Evolutionary conservation across 2,797 vertebrate genomes (phyloP).

Genomic region (Mareca penelope): DNA sequence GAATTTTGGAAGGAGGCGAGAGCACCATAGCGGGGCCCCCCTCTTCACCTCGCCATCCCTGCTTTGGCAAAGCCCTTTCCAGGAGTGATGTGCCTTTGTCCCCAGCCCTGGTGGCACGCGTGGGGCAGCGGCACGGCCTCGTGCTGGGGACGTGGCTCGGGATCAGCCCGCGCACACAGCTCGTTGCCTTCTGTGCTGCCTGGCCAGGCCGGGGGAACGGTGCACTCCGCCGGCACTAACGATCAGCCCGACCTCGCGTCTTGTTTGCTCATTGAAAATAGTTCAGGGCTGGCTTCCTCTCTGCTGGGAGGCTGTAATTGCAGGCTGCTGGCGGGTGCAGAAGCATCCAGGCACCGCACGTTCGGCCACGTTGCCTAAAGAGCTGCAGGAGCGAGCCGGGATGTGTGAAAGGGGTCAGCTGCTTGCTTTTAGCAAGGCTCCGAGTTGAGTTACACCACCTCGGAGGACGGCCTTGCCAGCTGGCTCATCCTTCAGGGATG

Average conservation of each 20-base stretch:
- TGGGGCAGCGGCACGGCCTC: rapidly evolving
- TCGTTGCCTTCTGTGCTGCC: rapidly evolving
- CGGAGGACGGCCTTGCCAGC: conserved; percentile 44
- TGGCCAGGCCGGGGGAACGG: rapidly evolving
- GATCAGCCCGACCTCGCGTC: neutral
- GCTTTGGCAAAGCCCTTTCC: neutral
- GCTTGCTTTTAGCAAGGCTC: neutral
- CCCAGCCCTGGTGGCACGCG: neutral
- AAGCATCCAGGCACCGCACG: neutral
- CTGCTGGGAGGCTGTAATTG: neutral
- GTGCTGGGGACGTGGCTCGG: rapidly evolving
- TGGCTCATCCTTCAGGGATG: conserved; percentile 59
- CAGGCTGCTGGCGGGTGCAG: rapidly evolving
- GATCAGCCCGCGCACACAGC: neutral
- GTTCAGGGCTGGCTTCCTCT: neutral
- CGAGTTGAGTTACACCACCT: conserved; percentile 16
- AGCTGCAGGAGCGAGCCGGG: neutral
- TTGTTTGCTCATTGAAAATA: neutral
- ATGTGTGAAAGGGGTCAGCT: conserved; percentile 47
- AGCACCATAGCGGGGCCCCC: rapidly evolving
- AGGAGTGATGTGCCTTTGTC: rapidly evolving
- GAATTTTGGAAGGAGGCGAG: neutral
- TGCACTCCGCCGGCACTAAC: rapidly evolving
- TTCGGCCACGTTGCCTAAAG: neutral
- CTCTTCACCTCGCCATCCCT: neutral